A percentile compares a stretch with the other conserved stretches of the same genome.
phyloP scores from a whole-genome alignment of 2,113 vertebrate genomes.

The Arothron firmamentum region DNA sequence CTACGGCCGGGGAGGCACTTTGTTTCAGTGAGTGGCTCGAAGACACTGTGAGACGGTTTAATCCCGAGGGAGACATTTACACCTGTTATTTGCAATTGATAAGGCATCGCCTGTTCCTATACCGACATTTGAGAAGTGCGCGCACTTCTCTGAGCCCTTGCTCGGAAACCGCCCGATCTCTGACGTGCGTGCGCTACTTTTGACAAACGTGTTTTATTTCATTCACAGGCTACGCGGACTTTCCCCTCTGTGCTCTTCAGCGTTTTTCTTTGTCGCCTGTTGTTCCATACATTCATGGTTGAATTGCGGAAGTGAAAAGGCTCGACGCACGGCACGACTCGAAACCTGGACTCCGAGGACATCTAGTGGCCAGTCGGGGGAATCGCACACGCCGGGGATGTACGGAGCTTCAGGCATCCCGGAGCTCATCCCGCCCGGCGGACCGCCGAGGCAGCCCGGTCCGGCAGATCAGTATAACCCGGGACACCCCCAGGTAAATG shows the following conservation, averaged over 20 bases:
- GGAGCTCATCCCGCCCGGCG: constrained; percentile 65
- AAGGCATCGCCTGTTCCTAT: constrained; percentile 12
- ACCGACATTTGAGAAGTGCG: constrained; percentile 23
- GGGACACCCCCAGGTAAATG: constrained; percentile 58
- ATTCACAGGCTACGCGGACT: constrained; percentile 32
- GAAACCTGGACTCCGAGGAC: constrained; percentile 42
- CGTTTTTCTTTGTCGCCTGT: constrained; percentile 7
- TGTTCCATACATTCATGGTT: constrained; percentile 35
- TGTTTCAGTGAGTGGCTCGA: background rate
- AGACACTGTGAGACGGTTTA: background rate
- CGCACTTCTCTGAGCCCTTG: constrained; percentile 13
- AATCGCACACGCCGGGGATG: constrained; percentile 49
- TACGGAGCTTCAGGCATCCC: constrained; percentile 75
- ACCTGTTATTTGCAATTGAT: constrained; percentile 23
- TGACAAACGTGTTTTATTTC: constrained; percentile 32
- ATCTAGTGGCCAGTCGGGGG: constrained; percentile 45
- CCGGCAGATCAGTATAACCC: constrained; percentile 62
- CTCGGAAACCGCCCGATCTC: background rate
- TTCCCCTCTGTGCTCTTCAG: background rate
- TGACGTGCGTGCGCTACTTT: constrained; percentile 4
- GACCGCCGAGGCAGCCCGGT: constrained; percentile 62
- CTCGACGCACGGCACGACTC: constrained; percentile 2
- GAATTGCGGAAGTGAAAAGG: constrained; percentile 64
- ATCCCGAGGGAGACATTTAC: background rate
- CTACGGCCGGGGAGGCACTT: background rate